These are phyloP conservation scores for Atta cephalotes DNA, from an alignment of 1,140 invertebrate genomes.

Conservation along the genomic window DNA sequence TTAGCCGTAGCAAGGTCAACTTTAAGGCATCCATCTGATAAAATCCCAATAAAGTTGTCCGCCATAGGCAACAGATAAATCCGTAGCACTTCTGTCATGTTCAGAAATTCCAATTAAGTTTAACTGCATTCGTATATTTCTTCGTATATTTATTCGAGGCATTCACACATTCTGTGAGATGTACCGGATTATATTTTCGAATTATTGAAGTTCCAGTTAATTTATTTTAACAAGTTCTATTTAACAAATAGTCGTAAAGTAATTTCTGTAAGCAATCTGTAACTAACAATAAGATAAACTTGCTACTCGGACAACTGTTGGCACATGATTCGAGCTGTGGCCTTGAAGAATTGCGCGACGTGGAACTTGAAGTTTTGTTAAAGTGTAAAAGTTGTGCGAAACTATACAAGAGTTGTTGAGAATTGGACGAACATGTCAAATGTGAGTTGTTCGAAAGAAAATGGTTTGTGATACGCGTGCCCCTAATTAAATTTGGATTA, in stretches of 20 bases:
- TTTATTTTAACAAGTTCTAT: background rate
- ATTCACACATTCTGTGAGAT: background rate
- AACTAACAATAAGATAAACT: background rate
- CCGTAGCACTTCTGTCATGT: background rate
- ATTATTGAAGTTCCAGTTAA: conserved; percentile 26
- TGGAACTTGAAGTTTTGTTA: conserved; percentile 47
- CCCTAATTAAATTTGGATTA: conserved; percentile 18
- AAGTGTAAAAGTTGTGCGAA: conserved; percentile 56
- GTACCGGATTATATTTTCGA: background rate
- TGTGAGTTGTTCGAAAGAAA: conserved; percentile 36
- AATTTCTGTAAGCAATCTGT: conserved; percentile 4
- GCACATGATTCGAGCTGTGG: conserved; percentile 56
- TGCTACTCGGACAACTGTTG: conserved; percentile 11
- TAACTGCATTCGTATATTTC: background rate
- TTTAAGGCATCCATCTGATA: background rate
- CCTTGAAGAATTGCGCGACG: conserved; percentile 62
- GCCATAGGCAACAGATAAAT: background rate
- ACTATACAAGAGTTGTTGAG: conserved; percentile 28
- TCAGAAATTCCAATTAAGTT: background rate
- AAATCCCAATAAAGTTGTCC: background rate
- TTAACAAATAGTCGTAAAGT: conserved; percentile 10
- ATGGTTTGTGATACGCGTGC: conserved; percentile 35
- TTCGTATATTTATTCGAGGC: too few species aligned
- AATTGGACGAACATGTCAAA: conserved; percentile 26
- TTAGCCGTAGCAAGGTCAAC: conserved; percentile 16